Evolutionary conservation across 1,140 invertebrate genomes (phyloP).

Genomic region (Euschistus heros): DNA sequence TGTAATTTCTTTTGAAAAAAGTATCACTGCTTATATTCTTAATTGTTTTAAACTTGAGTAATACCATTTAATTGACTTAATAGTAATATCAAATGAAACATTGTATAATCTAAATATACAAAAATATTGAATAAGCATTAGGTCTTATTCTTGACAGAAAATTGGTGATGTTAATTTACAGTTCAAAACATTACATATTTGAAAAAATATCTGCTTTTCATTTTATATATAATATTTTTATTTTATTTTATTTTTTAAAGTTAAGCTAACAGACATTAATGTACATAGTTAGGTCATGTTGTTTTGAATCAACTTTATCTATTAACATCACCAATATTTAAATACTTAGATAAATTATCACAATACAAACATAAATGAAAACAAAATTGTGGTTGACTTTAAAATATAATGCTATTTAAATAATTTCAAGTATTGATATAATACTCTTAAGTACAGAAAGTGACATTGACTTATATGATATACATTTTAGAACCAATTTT

Average conservation of each 20-base stretch:
- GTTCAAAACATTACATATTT: background rate
- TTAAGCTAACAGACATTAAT: too few relatives aligned
- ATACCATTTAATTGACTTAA: slow-evolving; percentile 26
- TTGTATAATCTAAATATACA: slow-evolving; percentile 26
- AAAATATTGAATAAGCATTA: slow-evolving; percentile 21
- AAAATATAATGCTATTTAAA: slow-evolving; percentile 4
- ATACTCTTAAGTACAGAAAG: slow-evolving; percentile 5
- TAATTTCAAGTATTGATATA: slow-evolving; percentile 8
- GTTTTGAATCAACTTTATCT: background rate
- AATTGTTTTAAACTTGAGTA: slow-evolving; percentile 18
- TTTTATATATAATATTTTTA: slow-evolving; percentile 1
- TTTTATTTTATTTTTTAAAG: too few relatives aligned
- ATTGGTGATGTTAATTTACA: slow-evolving; percentile 19
- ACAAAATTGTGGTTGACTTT: background rate
- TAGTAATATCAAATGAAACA: slow-evolving; percentile 22
- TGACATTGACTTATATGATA: slow-evolving; percentile 19
- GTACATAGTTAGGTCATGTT: too few relatives aligned
- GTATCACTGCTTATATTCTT: slow-evolving; percentile 23
- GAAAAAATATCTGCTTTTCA: slow-evolving; percentile 9
- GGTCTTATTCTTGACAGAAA: slow-evolving; percentile 12
- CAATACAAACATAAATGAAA: slow-evolving; percentile 10
- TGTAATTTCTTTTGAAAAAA: slow-evolving; percentile 18
- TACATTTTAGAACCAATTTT: slow-evolving; percentile 16
- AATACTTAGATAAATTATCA: slow-evolving; percentile 11
- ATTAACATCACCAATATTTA: slow-evolving; percentile 12